Conservation (phyloP, 2,888 invertebrate species). For the Corythucha ciliata region DNA sequence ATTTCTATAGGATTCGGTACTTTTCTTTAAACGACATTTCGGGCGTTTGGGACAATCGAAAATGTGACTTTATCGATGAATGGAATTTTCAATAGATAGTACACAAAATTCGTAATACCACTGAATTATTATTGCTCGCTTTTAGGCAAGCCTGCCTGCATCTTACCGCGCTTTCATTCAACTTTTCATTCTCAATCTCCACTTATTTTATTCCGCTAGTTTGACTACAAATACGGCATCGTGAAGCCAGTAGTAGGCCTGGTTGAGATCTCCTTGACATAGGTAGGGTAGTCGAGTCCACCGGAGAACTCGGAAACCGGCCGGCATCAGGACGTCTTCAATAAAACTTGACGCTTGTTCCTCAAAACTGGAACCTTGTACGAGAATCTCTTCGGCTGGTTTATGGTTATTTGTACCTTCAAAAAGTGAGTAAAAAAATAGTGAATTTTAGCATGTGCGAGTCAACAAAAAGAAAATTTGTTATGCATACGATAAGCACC, state of each 20-base stretch:
- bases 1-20: too few relatives aligned
- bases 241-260: conserved; percentile 83
- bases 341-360: conserved; percentile 69
- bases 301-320: conserved; percentile 63
- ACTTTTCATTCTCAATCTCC: too few relatives aligned
- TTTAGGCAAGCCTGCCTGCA: too few relatives aligned
- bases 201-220: too few relatives aligned
- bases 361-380: conserved; percentile 60
- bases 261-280: conserved; percentile 90
- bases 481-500: conserved; percentile 52
- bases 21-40: too few relatives aligned
- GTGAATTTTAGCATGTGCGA: too few relatives aligned
- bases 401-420: conserved; percentile 49
- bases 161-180: too few relatives aligned
- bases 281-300: conserved; percentile 92
- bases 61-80: too few relatives aligned
- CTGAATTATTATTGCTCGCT: too few relatives aligned
- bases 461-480: background rate
- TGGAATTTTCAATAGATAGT: too few relatives aligned
- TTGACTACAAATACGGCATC: conserved; percentile 80
- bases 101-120: too few relatives aligned
- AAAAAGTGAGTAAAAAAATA: conserved; percentile 2
- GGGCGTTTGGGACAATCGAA: too few relatives aligned
- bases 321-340: conserved; percentile 43
- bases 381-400: conserved; percentile 59